Percentiles rank a stretch among this genome's conserved stretches.
These are phyloP conservation scores for Pyrrhosoma nymphula DNA, from an alignment of 2,888 invertebrate species.

Conservation along the genomic window DNA sequence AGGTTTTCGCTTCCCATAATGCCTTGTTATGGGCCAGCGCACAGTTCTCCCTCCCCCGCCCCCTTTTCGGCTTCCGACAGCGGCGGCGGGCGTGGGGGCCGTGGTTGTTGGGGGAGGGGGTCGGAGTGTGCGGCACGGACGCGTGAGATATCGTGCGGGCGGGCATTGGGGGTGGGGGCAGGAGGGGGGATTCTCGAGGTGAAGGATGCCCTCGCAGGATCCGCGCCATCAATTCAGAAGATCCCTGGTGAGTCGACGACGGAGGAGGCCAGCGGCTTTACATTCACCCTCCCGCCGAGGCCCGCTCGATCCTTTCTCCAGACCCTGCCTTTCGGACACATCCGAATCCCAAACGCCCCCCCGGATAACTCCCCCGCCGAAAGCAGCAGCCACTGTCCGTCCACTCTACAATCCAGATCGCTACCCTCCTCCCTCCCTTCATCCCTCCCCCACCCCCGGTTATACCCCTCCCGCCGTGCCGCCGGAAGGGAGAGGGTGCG, in stretches of 20 bases:
- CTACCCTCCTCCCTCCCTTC: neutral
- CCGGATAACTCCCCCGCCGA: neutral
- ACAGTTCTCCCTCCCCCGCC: neutral
- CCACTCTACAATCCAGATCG: conserved; percentile 1
- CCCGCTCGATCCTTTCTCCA: neutral
- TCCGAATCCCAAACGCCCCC: neutral
- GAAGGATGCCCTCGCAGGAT: conserved; percentile 46
- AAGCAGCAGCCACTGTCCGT: neutral
- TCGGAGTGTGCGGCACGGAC: no score
- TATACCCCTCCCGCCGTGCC: neutral
- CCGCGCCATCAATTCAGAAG: conserved; percentile 53
- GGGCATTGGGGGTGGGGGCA: neutral
- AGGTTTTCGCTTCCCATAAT: neutral
- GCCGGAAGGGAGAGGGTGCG: neutral
- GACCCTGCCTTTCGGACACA: neutral
- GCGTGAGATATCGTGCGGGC: neutral
- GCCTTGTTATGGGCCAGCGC: neutral
- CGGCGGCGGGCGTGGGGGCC: neutral
- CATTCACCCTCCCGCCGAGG: neutral
- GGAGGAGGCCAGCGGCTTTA: conserved; percentile 48
- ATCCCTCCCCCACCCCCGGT: neutral
- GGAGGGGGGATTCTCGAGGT: neutral
- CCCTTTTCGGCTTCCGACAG: neutral
- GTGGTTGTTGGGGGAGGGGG: no score
- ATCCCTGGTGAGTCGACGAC: conserved; percentile 57